Base-by-base conservation (phyloP, 2,113 vertebrate genomes). In the Diadophis punctatus region DNA sequence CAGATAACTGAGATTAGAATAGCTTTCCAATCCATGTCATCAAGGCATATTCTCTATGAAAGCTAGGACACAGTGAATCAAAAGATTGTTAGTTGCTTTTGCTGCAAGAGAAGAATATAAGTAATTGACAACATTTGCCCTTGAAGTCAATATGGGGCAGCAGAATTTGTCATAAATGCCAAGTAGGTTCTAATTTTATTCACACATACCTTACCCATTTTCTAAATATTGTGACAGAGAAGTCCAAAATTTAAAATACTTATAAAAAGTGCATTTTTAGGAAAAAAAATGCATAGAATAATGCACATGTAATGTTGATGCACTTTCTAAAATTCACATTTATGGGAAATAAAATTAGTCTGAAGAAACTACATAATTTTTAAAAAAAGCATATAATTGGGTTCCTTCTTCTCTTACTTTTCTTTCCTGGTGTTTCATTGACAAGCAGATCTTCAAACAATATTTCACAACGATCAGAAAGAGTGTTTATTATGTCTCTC, bases 401-500 rank as follows among this genome's bases (percentile, higher is more conserved):
- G 4, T 46, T 49, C 25, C 30, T 18, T 9, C 27, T 23, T 48
- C 12, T 84, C 22, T 46, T 97, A 97, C 96, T 94, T 96, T 96
- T 97, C 95, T 95, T 95, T 95, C 97, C 97, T 94, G 95, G 94
- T 56, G 96, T 97, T 96, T 97, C 97, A 95, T 97, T 97, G 94
- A 98, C 96, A 93, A 98, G 95, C 86, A 98, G 96, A 94, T 99
- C 99, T 94, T 99, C 99, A 96, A 99, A 98, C 3, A 99, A 94
- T 97, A 99, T 98, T 96, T 99, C 98, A 97, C 98, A 98, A 74
- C 99, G 98, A 80, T 98, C 98, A 94, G 97, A 97, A 96, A 99
- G 95, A 0, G 99, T 99, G 93, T 98, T 99, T 95, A 99, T 95
- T 52, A 98, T 96, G 88, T 99, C 99, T 96, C 98, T 98, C 95